Base-by-base conservation (phyloP, 2,888 invertebrate genomes). In the Adineta ricciae region DNA sequence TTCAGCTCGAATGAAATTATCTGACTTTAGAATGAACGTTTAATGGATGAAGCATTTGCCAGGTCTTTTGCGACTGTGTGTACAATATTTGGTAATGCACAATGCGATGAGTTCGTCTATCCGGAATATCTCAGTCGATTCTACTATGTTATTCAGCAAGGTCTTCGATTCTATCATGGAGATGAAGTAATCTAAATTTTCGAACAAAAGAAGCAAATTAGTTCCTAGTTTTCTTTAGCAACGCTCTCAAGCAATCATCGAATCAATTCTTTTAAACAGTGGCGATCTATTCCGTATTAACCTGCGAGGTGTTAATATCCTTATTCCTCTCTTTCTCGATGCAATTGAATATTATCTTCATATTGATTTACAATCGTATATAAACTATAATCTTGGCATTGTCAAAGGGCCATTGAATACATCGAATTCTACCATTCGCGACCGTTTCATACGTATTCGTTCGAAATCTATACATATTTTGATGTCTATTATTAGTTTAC, bases 41-140 rank as follows among this genome's bases (percentile, higher is more conserved):
- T 78, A 24, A 78, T 78, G 78, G 78, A 78, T 78, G 78, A 78
- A 78, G 78, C 41, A n/a, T 41, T 78, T 78, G 97, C 98, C 0
- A 96, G 96, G 91, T 97, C 98, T 0, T 93, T 97, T 88, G 98
- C 97, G 38, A 94, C 97, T 5, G 91, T 99, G 38, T 98, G 98
- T 90, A 93, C 97, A 88, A 96, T 98, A 89, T 94, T 99, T 90
- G 97, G 96, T 90, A 94, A 97, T 0, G 96, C 96, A 91, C 96
- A 95, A 91, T 95, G 96, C 1, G 95, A 95, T 72, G 97, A 97
- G 91, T 94, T 94, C 89, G 95, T 99, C 88, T 92, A 95, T 84
- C 95, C 96, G 0, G 94, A 92, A 3, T 98, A 98, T 92, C 92
- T 97, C 88, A 95, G 97, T 19, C 93, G 97, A 83, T 96, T 97